Base-by-base conservation (phyloP, 2,888 invertebrate genomes). In the Eustalomyia histrio region DNA sequence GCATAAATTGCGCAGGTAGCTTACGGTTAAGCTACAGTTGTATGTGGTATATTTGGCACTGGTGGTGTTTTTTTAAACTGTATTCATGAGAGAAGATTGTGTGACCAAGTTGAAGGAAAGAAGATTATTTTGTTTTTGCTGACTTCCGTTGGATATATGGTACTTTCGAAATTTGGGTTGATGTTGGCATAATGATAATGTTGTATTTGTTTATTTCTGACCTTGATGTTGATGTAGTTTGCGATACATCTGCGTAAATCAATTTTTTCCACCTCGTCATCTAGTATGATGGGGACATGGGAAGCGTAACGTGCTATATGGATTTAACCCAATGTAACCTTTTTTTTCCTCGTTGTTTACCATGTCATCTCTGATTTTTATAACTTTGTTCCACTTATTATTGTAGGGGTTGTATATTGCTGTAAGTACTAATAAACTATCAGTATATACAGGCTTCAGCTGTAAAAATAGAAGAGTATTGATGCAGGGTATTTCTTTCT, bases 121-220 rank as follows among this genome's bases (percentile, higher is more conserved):
- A 24, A 17, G 14, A n/a, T 29, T 47, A 63, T 63, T 65, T 52
- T 65, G 16, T 12, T 55, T 24, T 68, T 55, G 9, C 16, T 12
- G 24, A 57, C 9, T 5, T 55, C 10, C 3, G 39, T 53, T 53
- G 53, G 53, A 21, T 17, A 53, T 55, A n/a, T 14, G n/a, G 55
- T 55, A n/a, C 2, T 10, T 6, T 29, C 16, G 5, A 12, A 5
- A 12, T 17, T 55, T n/a, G 57, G 68, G n/a, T 68, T 57, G 29
- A 68, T 57, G 43, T 16, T 57, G 24, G 6, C 1, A 24, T 43
- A 68, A 55, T 57, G 68, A 10, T 14, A n/a, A 39, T 68, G 64
- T 50, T 9, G 47, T 18, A 33, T 29, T 14, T n/a, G 29, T 10
- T 50, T 64, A 29, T 50, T 17, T 33, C 16, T 50, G 33, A 52